Evolutionary conservation across 2,888 invertebrate genomes (phyloP), one percentile per base, ranked within the genome.

Genomic region (Piscicola geometra): DNA sequence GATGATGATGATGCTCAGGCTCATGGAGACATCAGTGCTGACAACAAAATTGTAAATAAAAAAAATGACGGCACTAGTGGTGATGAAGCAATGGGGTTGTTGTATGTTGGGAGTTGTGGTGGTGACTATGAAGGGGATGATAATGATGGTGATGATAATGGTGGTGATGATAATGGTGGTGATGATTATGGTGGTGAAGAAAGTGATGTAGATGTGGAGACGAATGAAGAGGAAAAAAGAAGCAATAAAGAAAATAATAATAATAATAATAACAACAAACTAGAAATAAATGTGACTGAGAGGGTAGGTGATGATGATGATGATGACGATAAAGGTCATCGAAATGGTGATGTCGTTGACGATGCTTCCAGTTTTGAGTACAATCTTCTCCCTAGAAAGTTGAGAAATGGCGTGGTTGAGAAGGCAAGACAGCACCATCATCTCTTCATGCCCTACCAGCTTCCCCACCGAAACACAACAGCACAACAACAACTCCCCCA

Each of bases 161-260:
- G 32, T 69, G 32, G 32, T 69, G 32, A 69, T 69, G 32, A 69
- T 69, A 69, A 69, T 69, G 32, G 32, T 69, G 32, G 32, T 69
- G 32, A 69, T 69, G 32, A 69, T 69, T 30, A 69, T 69, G 32
- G 32, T 69, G 32, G 32, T 69, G 32, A 69, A 30, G 32, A 69
- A 30, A 69, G 32, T 69, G 32, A 69, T 69, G 32, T 30, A 30
- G 32, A 69, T 69, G 32, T 30, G 15, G 15, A 32, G 9, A 69
- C 9, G 15, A 69, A 69, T 33, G 32, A 69, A 12, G 32, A 69
- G 15, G 32, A 69, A 30, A 69, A 69, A 30, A 69, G 32, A 30
- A 33, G 12, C 32, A 33, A 32, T 33, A 69, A 69, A 12, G n/a
- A 69, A 15, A 69, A 69, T 33, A 69, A 32, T 33, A 69, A 69